Conservation (phyloP, 1,140 invertebrate species). For the Telenomus remus region DNA sequence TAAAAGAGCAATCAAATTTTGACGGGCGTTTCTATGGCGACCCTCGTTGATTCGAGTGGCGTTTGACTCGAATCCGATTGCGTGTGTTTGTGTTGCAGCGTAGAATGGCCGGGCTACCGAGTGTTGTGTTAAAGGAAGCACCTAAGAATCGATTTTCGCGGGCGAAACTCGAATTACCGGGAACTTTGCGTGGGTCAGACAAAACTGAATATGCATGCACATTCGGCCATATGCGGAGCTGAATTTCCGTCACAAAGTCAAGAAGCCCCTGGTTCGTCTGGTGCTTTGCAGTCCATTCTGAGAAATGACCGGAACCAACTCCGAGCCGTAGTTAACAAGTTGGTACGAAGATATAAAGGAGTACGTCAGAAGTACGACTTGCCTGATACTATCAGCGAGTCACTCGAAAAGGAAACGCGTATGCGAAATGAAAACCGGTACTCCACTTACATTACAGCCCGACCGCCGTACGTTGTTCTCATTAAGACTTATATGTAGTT, state of each 20-base stretch:
- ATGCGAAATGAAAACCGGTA: slow-evolving; percentile 57
- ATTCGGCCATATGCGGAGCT: slow-evolving; percentile 21
- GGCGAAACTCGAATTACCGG: slow-evolving; percentile 31
- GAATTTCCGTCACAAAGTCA: slow-evolving; percentile 43
- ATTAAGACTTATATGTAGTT: slow-evolving; percentile 53
- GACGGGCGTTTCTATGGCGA: slow-evolving; percentile 14
- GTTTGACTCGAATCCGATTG: slow-evolving; percentile 25
- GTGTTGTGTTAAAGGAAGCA: slow-evolving; percentile 23
- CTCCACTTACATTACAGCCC: slow-evolving; percentile 55
- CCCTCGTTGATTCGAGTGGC: slow-evolving; percentile 2
- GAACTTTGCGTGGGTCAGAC: slow-evolving; percentile 40
- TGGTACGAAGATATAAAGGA: slow-evolving; percentile 46
- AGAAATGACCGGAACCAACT: slow-evolving; percentile 55
- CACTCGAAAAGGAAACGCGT: slow-evolving; percentile 54
- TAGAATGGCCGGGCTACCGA: slow-evolving; percentile 13
- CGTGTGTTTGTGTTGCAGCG: slow-evolving; percentile 7
- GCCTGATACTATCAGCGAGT: slow-evolving; percentile 44
- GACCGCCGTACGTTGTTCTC: slow-evolving; percentile 43
- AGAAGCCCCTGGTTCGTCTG: slow-evolving; percentile 34
- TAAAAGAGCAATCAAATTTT: slow-evolving; percentile 19
- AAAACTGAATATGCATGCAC: slow-evolving; percentile 55
- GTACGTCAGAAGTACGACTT: slow-evolving; percentile 45
- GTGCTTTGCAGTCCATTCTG: slow-evolving; percentile 40
- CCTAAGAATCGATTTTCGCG: slow-evolving; percentile 33
- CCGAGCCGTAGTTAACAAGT: slow-evolving; percentile 47